phyloP scores from a whole-genome alignment of 2,113 vertebrate genomes.

The Synodontis membranacea region DNA sequence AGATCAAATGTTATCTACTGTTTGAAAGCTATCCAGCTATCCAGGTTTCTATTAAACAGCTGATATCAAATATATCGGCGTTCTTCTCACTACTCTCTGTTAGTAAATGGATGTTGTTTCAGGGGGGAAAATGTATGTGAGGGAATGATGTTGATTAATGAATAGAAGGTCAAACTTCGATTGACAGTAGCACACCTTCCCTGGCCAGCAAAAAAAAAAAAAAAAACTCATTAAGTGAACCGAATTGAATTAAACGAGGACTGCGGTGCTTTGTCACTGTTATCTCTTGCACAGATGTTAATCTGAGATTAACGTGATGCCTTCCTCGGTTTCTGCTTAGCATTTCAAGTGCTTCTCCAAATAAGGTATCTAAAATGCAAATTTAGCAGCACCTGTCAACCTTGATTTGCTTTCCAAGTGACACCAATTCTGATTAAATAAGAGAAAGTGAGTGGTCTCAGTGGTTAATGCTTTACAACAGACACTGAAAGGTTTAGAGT shows the following conservation, averaged over 20 bases:
- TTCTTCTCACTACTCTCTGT: neutral
- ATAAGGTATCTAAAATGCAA: conserved; percentile 28
- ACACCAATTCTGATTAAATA: neutral
- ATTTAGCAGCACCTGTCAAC: conserved; percentile 18
- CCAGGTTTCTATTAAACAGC: neutral
- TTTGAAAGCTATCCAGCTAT: neutral
- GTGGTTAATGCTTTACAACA: neutral
- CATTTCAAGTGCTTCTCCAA: conserved; percentile 39
- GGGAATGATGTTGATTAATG: conserved; percentile 31
- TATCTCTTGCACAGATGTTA: conserved; percentile 46
- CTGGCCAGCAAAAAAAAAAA: conserved; percentile 15
- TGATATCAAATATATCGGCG: neutral
- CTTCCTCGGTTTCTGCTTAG: conserved; percentile 33
- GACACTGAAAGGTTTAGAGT: neutral
- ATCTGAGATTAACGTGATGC: conserved; percentile 40
- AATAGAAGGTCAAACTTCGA: conserved; percentile 22
- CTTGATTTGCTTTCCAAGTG: conserved; percentile 21
- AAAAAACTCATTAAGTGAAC: conserved; percentile 47
- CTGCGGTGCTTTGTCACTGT: conserved; percentile 45
- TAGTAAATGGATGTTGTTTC: neutral
- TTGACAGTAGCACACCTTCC: conserved; percentile 38
- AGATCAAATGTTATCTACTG: neutral
- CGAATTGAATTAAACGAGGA: conserved; percentile 48
- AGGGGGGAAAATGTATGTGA: neutral
- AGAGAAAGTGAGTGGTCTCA: neutral